Evolutionary conservation across 2,113 vertebrate genomes (phyloP).

Genomic region (Pelusios castaneus): DNA sequence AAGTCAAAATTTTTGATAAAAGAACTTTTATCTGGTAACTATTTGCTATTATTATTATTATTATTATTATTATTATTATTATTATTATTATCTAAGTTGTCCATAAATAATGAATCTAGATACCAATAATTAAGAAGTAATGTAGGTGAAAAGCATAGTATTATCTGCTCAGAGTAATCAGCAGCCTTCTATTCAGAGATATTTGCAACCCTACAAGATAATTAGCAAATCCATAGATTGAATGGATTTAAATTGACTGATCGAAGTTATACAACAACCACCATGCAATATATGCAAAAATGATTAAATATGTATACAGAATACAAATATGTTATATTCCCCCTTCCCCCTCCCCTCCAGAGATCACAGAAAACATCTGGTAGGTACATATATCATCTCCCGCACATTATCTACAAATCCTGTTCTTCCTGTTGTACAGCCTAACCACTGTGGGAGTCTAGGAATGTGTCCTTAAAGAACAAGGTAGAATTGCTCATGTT

Average conservation of each 20-base stretch:
- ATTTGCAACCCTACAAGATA: not conserved
- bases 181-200: not conserved
- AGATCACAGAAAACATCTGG: not conserved
- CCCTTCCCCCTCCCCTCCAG: not conserved
- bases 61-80: slow-evolving; percentile 8
- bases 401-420: not conserved
- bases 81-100: not conserved
- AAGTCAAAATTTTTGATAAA: not conserved
- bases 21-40: not conserved
- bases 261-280: not conserved
- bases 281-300: not conserved
- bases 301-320: not conserved
- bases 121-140: not conserved
- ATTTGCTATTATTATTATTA: slow-evolving; percentile 2
- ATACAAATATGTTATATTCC: not conserved
- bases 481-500: not conserved
- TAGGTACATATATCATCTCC: accelerated
- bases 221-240: not conserved
- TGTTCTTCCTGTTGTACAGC: not conserved
- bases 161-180: not conserved
- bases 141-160: not conserved
- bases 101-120: not conserved
- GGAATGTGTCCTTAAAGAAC: not conserved
- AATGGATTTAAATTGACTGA: not conserved
- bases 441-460: not conserved